Conservation (phyloP, 2,888 invertebrate genomes). For the Cosmia trapezina region DNA sequence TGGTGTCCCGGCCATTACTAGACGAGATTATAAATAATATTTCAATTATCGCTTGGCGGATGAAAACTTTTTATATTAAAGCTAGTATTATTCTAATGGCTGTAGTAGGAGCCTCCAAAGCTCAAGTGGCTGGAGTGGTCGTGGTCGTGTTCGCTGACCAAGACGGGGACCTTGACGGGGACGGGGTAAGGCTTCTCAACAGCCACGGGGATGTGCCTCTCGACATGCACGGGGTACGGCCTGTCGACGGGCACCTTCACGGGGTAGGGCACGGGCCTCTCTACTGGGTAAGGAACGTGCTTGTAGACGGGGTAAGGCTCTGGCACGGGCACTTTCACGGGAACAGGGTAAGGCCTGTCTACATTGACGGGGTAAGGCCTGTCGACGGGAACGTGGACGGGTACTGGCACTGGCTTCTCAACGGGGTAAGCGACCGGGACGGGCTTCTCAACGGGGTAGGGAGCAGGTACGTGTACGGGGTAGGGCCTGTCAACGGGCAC, state of each 20-base stretch:
- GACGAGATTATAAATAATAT: slow-evolving; percentile 83
- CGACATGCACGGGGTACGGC: slow-evolving; percentile 91
- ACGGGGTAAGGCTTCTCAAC: slow-evolving; percentile 91
- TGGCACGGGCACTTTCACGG: slow-evolving; percentile 91
- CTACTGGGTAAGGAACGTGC: slow-evolving; percentile 91
- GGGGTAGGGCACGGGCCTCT: slow-evolving; percentile 91
- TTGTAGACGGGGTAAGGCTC: slow-evolving; percentile 92
- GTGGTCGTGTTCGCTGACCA: slow-evolving; percentile 71
- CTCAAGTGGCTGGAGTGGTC: slow-evolving; percentile 71
- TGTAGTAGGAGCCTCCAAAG: slow-evolving; percentile 79
- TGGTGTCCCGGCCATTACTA: slow-evolving; percentile 86
- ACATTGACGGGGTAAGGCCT: slow-evolving; percentile 91
- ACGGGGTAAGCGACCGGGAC: slow-evolving; percentile 92
- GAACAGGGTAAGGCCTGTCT: slow-evolving; percentile 88
- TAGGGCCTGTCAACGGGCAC: slow-evolving; percentile 93
- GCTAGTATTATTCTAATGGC: slow-evolving; percentile 82
- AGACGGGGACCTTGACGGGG: slow-evolving; percentile 89
- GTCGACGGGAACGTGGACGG: slow-evolving; percentile 92
- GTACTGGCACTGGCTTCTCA: slow-evolving; percentile 91
- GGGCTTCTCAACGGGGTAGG: slow-evolving; percentile 91
- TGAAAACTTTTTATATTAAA: slow-evolving; percentile 76
- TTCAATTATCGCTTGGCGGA: slow-evolving; percentile 74
- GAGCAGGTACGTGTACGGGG: slow-evolving; percentile 92
- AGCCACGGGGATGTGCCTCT: slow-evolving; percentile 84
- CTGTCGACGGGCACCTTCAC: slow-evolving; percentile 93